Conservation (phyloP, 2,888 invertebrate genomes). For the Dynastes tityus region DNA sequence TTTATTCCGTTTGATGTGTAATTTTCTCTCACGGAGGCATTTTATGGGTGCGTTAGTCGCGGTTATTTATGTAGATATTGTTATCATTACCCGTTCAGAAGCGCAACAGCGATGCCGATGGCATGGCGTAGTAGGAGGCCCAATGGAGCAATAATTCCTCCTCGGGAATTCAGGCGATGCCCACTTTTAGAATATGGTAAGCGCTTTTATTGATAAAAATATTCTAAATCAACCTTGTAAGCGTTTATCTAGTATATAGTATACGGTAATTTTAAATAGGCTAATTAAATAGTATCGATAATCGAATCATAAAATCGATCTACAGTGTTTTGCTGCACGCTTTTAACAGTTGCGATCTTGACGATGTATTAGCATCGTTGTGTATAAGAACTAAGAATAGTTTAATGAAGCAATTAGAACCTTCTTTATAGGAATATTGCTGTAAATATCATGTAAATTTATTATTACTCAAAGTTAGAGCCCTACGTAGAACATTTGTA, state of each 20-base stretch:
- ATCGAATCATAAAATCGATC: not conserved
- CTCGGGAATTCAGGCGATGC: slow-evolving; percentile 1
- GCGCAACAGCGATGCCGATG: not conserved
- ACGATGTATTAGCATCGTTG: not conserved
- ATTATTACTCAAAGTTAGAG: no score
- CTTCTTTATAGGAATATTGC: no score
- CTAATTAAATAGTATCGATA: no score
- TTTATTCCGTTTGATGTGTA: slow-evolving; percentile 33
- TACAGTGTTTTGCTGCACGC: not conserved
- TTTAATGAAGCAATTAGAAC: not conserved
- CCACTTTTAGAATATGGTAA: slow-evolving; percentile 6
- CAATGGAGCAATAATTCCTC: slow-evolving; percentile 32
- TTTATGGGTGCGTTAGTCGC: slow-evolving; percentile 12
- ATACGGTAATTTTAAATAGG: no score
- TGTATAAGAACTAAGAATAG: not conserved
- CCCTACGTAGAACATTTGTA: no score
- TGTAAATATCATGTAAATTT: no score
- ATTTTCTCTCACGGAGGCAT: slow-evolving; percentile 19
- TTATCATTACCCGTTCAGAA: slow-evolving; percentile 19
- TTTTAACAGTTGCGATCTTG: not conserved
- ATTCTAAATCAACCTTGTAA: not conserved
- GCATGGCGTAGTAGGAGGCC: slow-evolving; percentile 16
- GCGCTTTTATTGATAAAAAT: slow-evolving; percentile 5
- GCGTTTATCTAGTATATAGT: not conserved
- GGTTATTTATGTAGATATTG: slow-evolving; percentile 29